phyloP scores from a whole-genome alignment of 2,113 vertebrate genomes.

The Pelusios castaneus region DNA sequence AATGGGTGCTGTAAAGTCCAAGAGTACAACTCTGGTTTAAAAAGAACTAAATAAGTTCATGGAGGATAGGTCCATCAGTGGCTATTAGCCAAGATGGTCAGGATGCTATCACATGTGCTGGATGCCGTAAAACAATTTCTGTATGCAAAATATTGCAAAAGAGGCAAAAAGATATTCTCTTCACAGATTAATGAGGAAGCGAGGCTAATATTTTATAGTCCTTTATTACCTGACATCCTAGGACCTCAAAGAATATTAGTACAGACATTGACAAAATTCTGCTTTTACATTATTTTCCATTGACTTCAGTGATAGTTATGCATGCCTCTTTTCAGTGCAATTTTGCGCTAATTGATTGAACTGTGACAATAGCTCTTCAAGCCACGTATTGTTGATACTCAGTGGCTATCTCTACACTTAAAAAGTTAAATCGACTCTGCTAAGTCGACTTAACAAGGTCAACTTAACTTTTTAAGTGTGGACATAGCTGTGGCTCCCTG shows the following conservation, averaged over 20 bases:
- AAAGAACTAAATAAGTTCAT: neutral
- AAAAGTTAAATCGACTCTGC: no score
- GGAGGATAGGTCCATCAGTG: neutral
- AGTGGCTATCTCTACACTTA: no score
- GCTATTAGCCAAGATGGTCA: neutral
- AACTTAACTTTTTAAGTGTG: no score
- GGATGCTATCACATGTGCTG: neutral
- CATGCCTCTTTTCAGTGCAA: neutral
- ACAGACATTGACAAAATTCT: neutral
- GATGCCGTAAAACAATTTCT: constrained; percentile 26
- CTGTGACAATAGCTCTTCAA: neutral
- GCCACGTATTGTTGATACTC: neutral
- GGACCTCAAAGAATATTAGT: neutral
- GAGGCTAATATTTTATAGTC: neutral
- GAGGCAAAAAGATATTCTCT: neutral
- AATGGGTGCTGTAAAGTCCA: neutral
- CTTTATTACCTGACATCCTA: neutral
- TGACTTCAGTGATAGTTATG: neutral
- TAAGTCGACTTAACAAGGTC: no score
- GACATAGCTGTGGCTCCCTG: no score
- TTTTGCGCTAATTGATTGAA: neutral
- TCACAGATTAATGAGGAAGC: neutral
- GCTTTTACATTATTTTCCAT: neutral
- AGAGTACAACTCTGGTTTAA: neutral
- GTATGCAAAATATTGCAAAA: neutral